Conservation (phyloP, 2,888 invertebrate genomes). For the Hydriomena furcata region DNA sequence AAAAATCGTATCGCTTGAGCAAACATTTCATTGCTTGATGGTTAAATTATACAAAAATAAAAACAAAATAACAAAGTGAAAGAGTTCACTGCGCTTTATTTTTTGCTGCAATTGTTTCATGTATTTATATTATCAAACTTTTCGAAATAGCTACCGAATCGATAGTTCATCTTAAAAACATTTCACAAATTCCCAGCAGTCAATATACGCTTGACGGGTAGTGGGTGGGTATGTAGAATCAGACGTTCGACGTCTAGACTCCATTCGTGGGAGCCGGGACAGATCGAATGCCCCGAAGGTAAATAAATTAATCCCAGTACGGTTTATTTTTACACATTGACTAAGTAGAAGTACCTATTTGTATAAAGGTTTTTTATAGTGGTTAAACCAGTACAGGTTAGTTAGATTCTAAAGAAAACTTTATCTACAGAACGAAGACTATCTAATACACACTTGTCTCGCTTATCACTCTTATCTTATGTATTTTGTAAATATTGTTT, state of each 20-base stretch:
- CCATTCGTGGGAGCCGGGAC: conserved; percentile 53
- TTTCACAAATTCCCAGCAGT: conserved; percentile 13
- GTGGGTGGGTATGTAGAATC: conserved; percentile 45
- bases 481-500: too few relatives aligned
- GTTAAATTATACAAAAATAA: too few relatives aligned
- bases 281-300: conserved; percentile 51
- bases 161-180: conserved; percentile 5
- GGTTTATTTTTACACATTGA: conserved; percentile 51
- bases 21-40: too few relatives aligned
- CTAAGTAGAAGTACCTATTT: conserved; percentile 3
- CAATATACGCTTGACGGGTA: conserved; percentile 22
- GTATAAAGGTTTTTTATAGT: not conserved
- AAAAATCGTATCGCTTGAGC: too few relatives aligned
- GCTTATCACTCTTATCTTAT: too few relatives aligned
- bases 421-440: too few relatives aligned
- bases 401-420: too few relatives aligned
- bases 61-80: too few relatives aligned
- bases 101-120: not conserved
- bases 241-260: conserved; percentile 61
- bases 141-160: too few relatives aligned
- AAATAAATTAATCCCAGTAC: conserved; percentile 59
- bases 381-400: not conserved
- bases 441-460: too few relatives aligned
- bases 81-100: too few relatives aligned
- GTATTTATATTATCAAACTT: too few relatives aligned